Evolutionary conservation across 2,113 vertebrate genomes (phyloP), one percentile per base, ranked within the genome.

Genomic region (Nycticebus coucang): DNA sequence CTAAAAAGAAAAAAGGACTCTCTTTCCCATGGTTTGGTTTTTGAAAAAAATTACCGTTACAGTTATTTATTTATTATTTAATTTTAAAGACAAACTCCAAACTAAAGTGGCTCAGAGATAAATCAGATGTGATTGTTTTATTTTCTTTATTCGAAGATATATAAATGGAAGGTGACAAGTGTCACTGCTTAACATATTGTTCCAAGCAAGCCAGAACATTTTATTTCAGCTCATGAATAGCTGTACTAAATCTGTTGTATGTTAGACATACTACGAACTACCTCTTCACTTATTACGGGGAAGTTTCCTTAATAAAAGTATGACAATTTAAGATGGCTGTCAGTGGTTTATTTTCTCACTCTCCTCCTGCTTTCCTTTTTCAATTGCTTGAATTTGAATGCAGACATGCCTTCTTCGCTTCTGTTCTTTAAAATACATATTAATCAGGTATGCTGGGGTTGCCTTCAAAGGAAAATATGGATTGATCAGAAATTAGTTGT

Each of bases 201-300:
- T 89, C 91, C 97, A 91, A 95, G 93, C 66, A 95, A 97, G 92
- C 87, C 90, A 97, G 96, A 97, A 91, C 92, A 93, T 97, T 97
- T 97, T 95, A 96, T 97, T 97, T 97, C 97, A 97, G 97, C 97
- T 98, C 90, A 66, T 13, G 91, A 97, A 97, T 95, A 90, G 93
- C 97, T 98, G 98, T 97, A 95, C 74, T 97, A 93, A 72, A 92
- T 89, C 89, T 92, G 96, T 97, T 97, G 97, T 98, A 97, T 96
- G 97, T 97, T 62, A 84, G 96, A 97, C 91, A 98, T 98, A 98
- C 97, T 98, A 97, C 97, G 93, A 98, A 98, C 98, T 98, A 98
- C 98, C 98, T 98, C 98, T 98, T 98, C 97, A 98, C 97, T 97
- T 98, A 98, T 98, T 97, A 98, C 98, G 98, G 97, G 93, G 74